Percentiles rank a stretch among this genome's conserved stretches.
phyloP scores from a whole-genome alignment of 2,888 invertebrate genomes.

The Coremacera marginata region DNA sequence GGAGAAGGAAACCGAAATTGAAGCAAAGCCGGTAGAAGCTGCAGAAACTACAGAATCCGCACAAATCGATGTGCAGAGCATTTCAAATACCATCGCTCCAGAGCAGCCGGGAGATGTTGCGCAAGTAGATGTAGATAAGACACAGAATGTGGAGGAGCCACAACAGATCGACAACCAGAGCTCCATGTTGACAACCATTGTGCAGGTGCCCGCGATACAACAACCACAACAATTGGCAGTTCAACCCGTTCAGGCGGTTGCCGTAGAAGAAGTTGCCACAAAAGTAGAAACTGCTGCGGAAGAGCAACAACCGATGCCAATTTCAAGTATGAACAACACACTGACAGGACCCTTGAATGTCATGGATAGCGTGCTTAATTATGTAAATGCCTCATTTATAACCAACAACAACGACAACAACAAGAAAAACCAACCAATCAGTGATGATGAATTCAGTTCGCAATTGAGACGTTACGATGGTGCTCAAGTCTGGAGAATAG shows the following conservation, averaged over 20 bases:
- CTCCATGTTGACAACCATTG: conserved; percentile 60
- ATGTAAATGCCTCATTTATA: conserved; percentile 61
- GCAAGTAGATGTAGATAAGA: neutral
- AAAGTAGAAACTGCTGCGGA: neutral
- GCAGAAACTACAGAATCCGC: neutral
- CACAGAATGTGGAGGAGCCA: conserved; percentile 11
- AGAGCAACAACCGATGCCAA: neutral
- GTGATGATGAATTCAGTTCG: conserved; percentile 52
- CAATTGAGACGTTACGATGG: conserved; percentile 77
- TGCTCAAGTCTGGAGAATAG: conserved; percentile 82
- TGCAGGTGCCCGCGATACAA: conserved; percentile 48
- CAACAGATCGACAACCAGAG: conserved; percentile 28
- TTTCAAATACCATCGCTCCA: neutral
- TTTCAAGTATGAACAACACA: neutral
- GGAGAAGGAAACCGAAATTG: neutral
- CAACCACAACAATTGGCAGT: conserved; percentile 27
- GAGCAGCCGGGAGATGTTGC: neutral
- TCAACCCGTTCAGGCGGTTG: neutral
- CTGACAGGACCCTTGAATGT: conserved; percentile 48
- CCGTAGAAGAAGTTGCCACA: neutral
- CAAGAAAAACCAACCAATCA: conserved; percentile 32
- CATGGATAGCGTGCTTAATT: conserved; percentile 61
- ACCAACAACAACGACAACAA: conserved; percentile 38
- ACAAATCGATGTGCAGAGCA: neutral
- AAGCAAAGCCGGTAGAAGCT: neutral